Base-by-base conservation (phyloP, 2,888 invertebrate genomes). In the Brenthis hecate region DNA sequence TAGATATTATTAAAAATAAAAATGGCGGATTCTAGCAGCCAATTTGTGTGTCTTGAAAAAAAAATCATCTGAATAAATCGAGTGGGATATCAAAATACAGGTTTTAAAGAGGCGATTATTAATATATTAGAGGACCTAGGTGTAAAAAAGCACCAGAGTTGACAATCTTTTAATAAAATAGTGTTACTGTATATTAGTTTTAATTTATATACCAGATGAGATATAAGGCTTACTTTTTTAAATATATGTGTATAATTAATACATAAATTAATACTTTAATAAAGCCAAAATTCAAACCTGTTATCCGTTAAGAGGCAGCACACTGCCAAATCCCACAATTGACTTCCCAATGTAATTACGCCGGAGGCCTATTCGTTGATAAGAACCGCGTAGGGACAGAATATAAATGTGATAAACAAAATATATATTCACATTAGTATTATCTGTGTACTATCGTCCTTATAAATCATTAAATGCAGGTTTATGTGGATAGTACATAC, bases 331-430 rank as follows among this genome's bases (percentile, higher is more conserved):
- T 81, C 80, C 79, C 78, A 77, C 80, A 83, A 84, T 85, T 85
- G 83, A 82, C 81, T 82, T 83, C 78, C 76, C 76, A 77, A 73
- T 77, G 80, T 81, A 83, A 85, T 85, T 85, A 81, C 76, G 76
- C 76, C 70, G 69, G 73, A 76, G 77, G 78, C 79, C 79, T 77
- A 77, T 75, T 76, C 78, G 77, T 76, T 76, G 76, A 79, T 80
- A 78, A 80, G 77, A 66, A 69, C 68, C 69, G 65, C 61, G 81
- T 79, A 84, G 69, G 57, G 81, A 71, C 73, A 75, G 80, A 76
- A 82, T 69, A 78, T 74, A 69, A 76, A 73, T 64, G n/a, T 65
- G 50, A 68, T 56, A 58, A 66, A 63, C 56, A 57, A 57, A 64
- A 62, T 62, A 56, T 62, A 62, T 51, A 53, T 62, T 60, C 60